Conservation (phyloP, 2,888 invertebrate species). For the Petrolisthes cinctipes region DNA sequence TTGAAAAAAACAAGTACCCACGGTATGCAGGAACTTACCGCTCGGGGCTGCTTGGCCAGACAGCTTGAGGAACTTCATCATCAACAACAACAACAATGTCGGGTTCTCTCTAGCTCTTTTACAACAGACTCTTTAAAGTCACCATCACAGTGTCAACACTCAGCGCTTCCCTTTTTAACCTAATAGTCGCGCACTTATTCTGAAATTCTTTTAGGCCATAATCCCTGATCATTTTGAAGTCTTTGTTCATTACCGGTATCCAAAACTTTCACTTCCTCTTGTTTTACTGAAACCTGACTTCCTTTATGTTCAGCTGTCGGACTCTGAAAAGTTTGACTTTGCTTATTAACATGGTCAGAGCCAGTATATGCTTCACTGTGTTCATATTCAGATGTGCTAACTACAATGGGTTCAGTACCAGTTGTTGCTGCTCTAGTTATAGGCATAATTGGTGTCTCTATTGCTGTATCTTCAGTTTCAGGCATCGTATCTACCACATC, state of each 20-base stretch:
- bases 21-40: too few relatives aligned
- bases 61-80: too few relatives aligned
- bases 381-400: too few relatives aligned
- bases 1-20: too few relatives aligned
- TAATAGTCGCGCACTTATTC: slow-evolving; percentile 5
- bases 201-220: not conserved
- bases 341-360: slow-evolving; percentile 19
- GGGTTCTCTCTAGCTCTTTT: slow-evolving; percentile 7
- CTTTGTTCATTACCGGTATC: slow-evolving; percentile 16
- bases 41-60: too few relatives aligned
- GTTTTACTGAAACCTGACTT: slow-evolving; percentile 1
- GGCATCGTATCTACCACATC: slow-evolving; percentile 6
- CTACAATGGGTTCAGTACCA: slow-evolving; percentile 23
- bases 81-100: too few relatives aligned
- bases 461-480: slow-evolving; percentile 16
- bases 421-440: too few relatives aligned
- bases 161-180: slow-evolving; percentile 7
- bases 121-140: not conserved
- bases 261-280: not conserved
- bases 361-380: not conserved
- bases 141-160: slow-evolving; percentile 2
- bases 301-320: not conserved
- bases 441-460: slow-evolving; percentile 20
- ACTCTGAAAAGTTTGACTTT: not conserved
- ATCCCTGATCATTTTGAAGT: slow-evolving; percentile 13